phyloP scores from a whole-genome alignment of 2,888 invertebrate species.

The Cryptocephalus moraei region DNA sequence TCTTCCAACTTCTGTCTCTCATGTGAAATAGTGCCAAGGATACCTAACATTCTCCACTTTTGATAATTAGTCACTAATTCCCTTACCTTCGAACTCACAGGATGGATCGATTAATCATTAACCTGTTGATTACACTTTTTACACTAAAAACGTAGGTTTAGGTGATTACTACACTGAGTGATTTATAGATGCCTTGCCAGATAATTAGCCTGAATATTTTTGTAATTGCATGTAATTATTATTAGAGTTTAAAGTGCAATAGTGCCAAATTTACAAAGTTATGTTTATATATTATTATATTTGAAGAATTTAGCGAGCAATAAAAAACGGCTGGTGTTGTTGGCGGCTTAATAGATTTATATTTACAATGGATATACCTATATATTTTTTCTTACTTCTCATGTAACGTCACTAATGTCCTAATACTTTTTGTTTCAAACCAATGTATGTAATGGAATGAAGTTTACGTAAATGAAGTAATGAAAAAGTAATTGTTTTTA shows the following conservation, averaged over 20 bases:
- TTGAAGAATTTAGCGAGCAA: slow-evolving; percentile 12
- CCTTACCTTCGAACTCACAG: too few species aligned
- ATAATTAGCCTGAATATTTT: slow-evolving; percentile 11
- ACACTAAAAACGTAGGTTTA: too few species aligned
- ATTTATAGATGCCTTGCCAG: slow-evolving; percentile 26
- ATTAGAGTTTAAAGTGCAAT: slow-evolving; percentile 20
- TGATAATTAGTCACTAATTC: too few species aligned
- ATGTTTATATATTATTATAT: too few species aligned
- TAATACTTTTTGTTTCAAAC: slow-evolving; percentile 12
- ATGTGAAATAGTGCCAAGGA: too few species aligned
- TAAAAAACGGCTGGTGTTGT: slow-evolving; percentile 13
- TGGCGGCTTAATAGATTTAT: slow-evolving; percentile 4
- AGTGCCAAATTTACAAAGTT: slow-evolving; percentile 22
- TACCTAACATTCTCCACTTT: too few species aligned
- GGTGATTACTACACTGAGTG: slow-evolving; percentile 15
- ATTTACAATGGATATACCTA: slow-evolving; percentile 11
- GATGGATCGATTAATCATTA: too few species aligned
- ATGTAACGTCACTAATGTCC: slow-evolving; percentile 17
- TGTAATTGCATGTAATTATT: slow-evolving; percentile 1
- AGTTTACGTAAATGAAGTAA: slow-evolving; percentile 15
- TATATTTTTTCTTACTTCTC: slow-evolving; percentile 16
- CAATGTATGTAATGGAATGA: slow-evolving; percentile 21
- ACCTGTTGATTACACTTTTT: too few species aligned
- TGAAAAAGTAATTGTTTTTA: slow-evolving; percentile 12
- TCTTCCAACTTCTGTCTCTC: too few species aligned